Evolutionary conservation across 2,797 vertebrate species (phyloP), one percentile per base, ranked within the genome.

Genomic region (Telmatherina bonti): DNA sequence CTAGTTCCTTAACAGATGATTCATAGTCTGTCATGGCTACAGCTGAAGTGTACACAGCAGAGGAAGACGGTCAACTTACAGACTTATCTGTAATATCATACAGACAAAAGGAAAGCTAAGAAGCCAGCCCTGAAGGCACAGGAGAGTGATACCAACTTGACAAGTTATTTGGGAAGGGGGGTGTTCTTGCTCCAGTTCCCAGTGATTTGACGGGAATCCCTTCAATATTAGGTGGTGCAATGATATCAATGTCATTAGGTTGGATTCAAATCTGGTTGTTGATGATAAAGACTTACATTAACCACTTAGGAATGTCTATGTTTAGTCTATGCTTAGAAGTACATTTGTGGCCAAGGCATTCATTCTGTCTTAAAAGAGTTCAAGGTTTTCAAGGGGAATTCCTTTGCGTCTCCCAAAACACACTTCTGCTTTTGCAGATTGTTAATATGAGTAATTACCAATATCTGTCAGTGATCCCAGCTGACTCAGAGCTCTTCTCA

Each of bases 51-150:
- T 82, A 87, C 75, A 86, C 86, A 85, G 84, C 69, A 26, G 27
- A 81, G 64, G 68, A 72, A 89, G 85, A 87, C 81, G 87, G 76
- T 92, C 91, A 83, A 84, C 91, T 91, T 81, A 92, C 88, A 90
- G 87, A 79, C 86, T 76, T 63, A 84, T 89, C 81, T 84, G 26
- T 71, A 75, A 85, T 85, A 74, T 80, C 43, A 35, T 57, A 85
- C 76, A 85, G 85, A 91, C 91, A 92, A 92, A 88, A 87, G 90
- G 89, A 89, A 90, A 91, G 79, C 76, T 76, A 88, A 92, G 91
- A 88, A 83, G 38, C 62, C 18, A 62, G 72, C 74, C 88, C 86
- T 27, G 74, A 41, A 84, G 91, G 89, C 83, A 83, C 35, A 31
- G 43, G 26, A 80, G 68, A 81, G 61, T 8, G 3, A 71, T 72